Base-by-base conservation (phyloP, 2,888 invertebrate species). In the Himalopsyche tibetana region DNA sequence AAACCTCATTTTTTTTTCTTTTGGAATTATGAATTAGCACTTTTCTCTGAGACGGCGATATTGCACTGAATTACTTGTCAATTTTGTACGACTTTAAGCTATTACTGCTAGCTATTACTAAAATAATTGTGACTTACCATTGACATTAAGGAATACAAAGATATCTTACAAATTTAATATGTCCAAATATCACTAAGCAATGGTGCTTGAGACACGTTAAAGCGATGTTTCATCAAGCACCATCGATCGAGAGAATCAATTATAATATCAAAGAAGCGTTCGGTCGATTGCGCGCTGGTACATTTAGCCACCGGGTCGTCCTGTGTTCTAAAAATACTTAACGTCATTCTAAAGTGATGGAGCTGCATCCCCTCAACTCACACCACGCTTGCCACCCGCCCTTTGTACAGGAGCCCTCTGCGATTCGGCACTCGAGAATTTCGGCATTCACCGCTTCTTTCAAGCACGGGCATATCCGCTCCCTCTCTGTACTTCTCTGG, bases 331-430 rank as follows among this genome's bases (percentile, higher is more conserved):
- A 63, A 63, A 63, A 63, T 80, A 80, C 80, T 80, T 40, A 80
- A 17, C 40, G 80, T 80, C 80, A 38, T 42, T 42, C 42, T 42
- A 42, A 80, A 38, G 38, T 80, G 80, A 80, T 36, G 80, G 17
- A n/a, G 40, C 17, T 36, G 55, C 36, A n/a, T 6, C 17, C 17
- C 82, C 9, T 55, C 55, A 38, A 17, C 56, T 15, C 82, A 17
- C 55, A n/a, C 63, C 40, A 8, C n/a, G 11, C n/a, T 11, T 11
- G 55, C 55, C 56, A n/a, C 80, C 80, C 63, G 56, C 69, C 82
- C 85, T 79, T 85, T 85, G 85, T 82, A 15, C 51, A 56, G 84
- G 82, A 51, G 42, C 85, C 63, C 82, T 55, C 19, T 63, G 51
- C 51, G 85, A 82, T 28, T 79, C 55, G 55, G 19, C 79, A 51